These are phyloP conservation scores for Anoura caudifer DNA, from an alignment of 2,113 vertebrate genomes.

Conservation along the genomic window DNA sequence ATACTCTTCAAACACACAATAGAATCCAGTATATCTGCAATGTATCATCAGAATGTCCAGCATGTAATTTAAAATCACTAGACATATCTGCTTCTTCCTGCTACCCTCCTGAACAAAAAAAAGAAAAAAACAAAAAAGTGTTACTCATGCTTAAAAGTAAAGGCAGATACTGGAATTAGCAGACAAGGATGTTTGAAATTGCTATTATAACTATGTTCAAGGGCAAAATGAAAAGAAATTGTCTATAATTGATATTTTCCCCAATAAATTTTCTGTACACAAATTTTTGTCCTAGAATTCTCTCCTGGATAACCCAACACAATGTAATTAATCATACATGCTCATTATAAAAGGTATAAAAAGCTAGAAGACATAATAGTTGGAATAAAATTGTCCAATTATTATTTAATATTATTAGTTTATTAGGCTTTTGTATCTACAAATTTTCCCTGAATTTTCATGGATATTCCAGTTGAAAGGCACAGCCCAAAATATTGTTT, in stretches of 20 bases:
- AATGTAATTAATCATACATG: neutral
- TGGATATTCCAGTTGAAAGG: neutral
- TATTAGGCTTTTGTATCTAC: neutral
- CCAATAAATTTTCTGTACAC: neutral
- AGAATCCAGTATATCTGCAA: neutral
- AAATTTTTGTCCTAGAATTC: neutral
- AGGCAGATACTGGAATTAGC: neutral
- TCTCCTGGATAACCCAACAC: neutral
- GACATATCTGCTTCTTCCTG: neutral
- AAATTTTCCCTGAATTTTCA: neutral
- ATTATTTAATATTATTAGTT: neutral
- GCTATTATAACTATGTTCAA: neutral
- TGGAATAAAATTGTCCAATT: neutral
- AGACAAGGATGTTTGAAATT: neutral
- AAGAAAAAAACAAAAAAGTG: neutral
- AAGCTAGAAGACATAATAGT: neutral
- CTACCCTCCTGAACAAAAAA: neutral
- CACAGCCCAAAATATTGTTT: neutral
- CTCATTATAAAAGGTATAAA: neutral
- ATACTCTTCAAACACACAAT: neutral
- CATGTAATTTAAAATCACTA: neutral
- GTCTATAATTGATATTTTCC: neutral
- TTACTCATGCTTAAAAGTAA: neutral
- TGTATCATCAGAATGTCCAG: neutral
- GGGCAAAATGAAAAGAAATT: neutral